A percentile compares a stretch with the other conserved stretches of the same genome.
These are phyloP conservation scores for Dilophus febrilis DNA, from an alignment of 2,888 invertebrate species.

Conservation along the genomic window DNA sequence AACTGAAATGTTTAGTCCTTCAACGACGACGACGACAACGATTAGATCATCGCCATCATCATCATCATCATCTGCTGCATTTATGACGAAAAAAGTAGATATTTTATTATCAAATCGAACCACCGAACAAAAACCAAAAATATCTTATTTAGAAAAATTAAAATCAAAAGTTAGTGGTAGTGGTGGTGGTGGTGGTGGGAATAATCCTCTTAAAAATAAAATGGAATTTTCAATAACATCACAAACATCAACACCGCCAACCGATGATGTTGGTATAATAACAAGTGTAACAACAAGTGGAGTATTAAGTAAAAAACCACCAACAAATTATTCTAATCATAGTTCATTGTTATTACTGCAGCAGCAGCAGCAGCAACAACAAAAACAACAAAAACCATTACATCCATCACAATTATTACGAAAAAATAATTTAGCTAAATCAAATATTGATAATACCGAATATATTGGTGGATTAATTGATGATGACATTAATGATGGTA, in stretches of 20 bases:
- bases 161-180: slow-evolving; percentile 41
- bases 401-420: slow-evolving; percentile 24
- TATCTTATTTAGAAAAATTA: slow-evolving; percentile 43
- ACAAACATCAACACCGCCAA: slow-evolving; percentile 22
- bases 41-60: no score
- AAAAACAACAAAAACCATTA: slow-evolving; percentile 23
- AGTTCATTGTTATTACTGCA: no score
- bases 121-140: slow-evolving; percentile 7
- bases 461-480: slow-evolving; percentile 24
- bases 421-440: slow-evolving; percentile 46
- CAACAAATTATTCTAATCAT: no score
- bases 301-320: slow-evolving; percentile 39
- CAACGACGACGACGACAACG: no score
- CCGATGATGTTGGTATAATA: slow-evolving; percentile 41
- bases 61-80: not conserved
- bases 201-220: slow-evolving; percentile 34
- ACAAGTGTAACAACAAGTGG: slow-evolving; percentile 59
- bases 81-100: slow-evolving; percentile 8
- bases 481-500: slow-evolving; percentile 1
- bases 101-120: not conserved
- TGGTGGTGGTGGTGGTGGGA: no score
- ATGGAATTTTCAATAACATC: slow-evolving; percentile 23
- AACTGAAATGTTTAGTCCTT: slow-evolving; percentile 4
- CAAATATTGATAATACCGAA: slow-evolving; percentile 48
- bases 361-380: no score